Conservation (phyloP, 1,140 invertebrate species). For the Vollenhovia emeryi region DNA sequence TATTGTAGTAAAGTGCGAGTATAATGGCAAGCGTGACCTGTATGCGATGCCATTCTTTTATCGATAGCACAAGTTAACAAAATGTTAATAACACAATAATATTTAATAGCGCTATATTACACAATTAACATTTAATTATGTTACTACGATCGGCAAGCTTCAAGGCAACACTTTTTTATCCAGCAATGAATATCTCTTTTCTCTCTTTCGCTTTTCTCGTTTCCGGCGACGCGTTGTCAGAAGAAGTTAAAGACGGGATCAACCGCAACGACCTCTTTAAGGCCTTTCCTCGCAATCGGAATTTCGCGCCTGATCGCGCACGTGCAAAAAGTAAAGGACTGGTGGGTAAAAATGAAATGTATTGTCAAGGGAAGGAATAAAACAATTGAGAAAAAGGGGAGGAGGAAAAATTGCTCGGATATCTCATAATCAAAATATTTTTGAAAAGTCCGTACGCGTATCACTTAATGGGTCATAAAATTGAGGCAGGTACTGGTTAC, state of each 20-base stretch:
- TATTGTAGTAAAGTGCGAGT: neutral
- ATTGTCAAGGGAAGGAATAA: neutral
- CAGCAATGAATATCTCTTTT: slow-evolving; percentile 1
- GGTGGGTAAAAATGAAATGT: neutral
- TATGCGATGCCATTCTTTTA: neutral
- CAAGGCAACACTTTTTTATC: slow-evolving; percentile 14
- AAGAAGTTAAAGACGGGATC: slow-evolving; percentile 21
- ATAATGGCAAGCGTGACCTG: neutral
- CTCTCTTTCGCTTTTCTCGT: slow-evolving; percentile 38
- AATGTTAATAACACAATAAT: neutral
- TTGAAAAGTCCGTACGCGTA: neutral
- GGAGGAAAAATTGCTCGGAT: neutral
- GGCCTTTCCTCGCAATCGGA: slow-evolving; percentile 3
- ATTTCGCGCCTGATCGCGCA: slow-evolving; percentile 19
- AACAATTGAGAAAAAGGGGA: neutral
- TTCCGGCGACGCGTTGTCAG: slow-evolving; percentile 20
- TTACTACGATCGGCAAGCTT: neutral
- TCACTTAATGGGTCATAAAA: slow-evolving; percentile 2
- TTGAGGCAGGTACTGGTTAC: slow-evolving; percentile 10
- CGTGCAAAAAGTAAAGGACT: neutral
- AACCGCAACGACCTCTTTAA: slow-evolving; percentile 33
- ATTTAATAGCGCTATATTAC: neutral
- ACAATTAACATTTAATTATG: slow-evolving; percentile 9
- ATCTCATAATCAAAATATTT: neutral
- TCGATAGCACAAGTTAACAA: neutral